Conservation (phyloP, 2,888 invertebrate species). For the Atrina japonica region DNA sequence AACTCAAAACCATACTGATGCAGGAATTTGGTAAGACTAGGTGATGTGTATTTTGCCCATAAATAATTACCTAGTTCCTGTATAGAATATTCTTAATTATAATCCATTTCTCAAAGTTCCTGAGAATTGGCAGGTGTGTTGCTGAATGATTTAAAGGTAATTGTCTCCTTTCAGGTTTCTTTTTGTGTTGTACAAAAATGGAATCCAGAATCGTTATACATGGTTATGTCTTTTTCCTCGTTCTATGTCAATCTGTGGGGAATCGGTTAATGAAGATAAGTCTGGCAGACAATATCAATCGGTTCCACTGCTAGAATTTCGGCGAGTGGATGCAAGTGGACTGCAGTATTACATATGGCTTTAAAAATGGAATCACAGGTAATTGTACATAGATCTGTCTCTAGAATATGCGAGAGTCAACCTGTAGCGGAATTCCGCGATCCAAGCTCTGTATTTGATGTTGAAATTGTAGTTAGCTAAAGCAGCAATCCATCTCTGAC, state of each 20-base stretch:
- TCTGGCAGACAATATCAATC: not conserved
- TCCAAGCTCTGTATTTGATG: conserved; percentile 7
- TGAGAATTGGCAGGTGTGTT: not conserved
- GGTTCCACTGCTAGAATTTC: not conserved
- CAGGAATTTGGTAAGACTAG: not conserved
- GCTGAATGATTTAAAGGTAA: conserved; percentile 6
- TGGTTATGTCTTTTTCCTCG: not conserved
- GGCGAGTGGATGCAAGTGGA: not conserved
- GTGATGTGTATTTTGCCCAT: not conserved
- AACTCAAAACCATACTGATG: not conserved
- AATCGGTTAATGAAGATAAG: not conserved
- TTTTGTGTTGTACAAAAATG: not conserved
- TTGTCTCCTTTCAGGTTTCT: not conserved
- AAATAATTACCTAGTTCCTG: not conserved
- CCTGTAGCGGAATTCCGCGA: not conserved
- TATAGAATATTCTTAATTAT: not conserved
- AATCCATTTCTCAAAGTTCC: not conserved
- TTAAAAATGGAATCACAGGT: not conserved
- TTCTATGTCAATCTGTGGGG: not conserved
- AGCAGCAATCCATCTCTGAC: conserved; percentile 5
- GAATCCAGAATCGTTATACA: not conserved
- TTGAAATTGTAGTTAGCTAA: conserved; percentile 1
- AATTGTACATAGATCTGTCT: not conserved
- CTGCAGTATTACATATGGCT: conserved; percentile 1
- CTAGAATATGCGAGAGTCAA: not conserved